phyloP scores from a whole-genome alignment of 1,140 invertebrate species.

The Venturia canescens region DNA sequence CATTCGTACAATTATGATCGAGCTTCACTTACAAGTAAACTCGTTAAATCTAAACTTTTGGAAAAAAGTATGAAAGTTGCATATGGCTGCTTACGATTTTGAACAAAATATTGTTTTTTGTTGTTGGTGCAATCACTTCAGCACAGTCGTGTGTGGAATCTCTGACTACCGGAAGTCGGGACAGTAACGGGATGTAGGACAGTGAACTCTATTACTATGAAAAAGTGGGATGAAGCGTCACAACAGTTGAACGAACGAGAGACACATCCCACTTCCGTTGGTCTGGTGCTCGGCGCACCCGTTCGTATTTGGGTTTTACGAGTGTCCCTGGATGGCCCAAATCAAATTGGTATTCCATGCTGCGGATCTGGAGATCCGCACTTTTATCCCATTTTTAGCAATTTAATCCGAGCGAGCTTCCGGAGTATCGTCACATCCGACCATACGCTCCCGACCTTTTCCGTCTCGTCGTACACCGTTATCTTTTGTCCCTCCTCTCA shows the following conservation, averaged over 20 bases:
- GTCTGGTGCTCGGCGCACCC: neutral
- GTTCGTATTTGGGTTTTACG: slow-evolving; percentile 40
- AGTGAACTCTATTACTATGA: neutral
- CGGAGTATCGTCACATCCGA: slow-evolving; percentile 37
- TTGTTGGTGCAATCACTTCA: neutral
- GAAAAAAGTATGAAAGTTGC: no score
- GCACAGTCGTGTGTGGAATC: neutral
- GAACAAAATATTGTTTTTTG: no score
- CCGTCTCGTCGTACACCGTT: neutral
- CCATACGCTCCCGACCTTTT: neutral
- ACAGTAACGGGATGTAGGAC: neutral
- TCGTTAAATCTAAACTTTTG: no score
- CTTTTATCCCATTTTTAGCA: slow-evolving; percentile 71
- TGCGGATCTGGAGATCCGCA: slow-evolving; percentile 59
- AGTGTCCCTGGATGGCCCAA: slow-evolving; percentile 42
- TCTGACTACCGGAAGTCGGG: neutral
- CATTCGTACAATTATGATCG: no score
- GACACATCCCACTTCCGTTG: slow-evolving; percentile 10
- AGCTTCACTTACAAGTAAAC: no score
- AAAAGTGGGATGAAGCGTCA: neutral
- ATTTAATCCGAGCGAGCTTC: slow-evolving; percentile 70
- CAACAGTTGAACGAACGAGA: neutral
- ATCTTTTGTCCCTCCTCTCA: neutral
- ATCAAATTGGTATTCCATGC: slow-evolving; percentile 71
- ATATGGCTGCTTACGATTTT: no score